Evolutionary conservation across 2,113 vertebrate species (phyloP).

Genomic region (Corythoichthys intestinalis): DNA sequence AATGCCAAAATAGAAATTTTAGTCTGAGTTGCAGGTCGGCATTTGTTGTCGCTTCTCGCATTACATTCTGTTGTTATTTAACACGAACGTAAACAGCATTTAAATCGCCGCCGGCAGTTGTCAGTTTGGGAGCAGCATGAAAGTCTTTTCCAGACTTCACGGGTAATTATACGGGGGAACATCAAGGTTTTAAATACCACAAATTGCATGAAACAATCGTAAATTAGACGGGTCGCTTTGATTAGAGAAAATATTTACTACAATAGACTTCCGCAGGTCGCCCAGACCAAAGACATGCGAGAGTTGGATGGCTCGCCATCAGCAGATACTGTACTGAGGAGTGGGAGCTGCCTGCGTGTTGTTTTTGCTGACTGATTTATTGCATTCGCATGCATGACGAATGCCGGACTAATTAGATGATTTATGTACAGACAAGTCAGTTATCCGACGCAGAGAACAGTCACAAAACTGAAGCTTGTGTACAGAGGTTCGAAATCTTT

Average conservation of each 20-base stretch:
- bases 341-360: conserved; percentile 29
- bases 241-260: conserved; percentile 60
- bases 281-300: conserved; percentile 36
- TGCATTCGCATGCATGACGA: conserved; percentile 32
- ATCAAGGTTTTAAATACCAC: not conserved
- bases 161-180: not conserved
- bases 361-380: conserved; percentile 31
- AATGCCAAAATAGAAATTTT: conserved; percentile 30
- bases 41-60: conserved; percentile 28
- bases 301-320: conserved; percentile 48
- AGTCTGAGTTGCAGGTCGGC: conserved; percentile 25
- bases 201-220: not conserved
- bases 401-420: conserved; percentile 15
- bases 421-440: conserved; percentile 22
- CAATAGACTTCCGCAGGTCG: conserved; percentile 7
- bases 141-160: not conserved
- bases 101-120: not conserved
- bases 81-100: conserved; percentile 3
- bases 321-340: conserved; percentile 34
- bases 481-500: not conserved
- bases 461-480: not conserved
- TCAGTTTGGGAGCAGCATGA: not conserved
- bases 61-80: conserved; percentile 10
- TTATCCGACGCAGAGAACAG: not conserved
- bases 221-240: conserved; percentile 36